Evolutionary conservation across 2,113 vertebrate genomes (phyloP), one percentile per base, ranked within the genome.

Genomic region (Lepus americanus): DNA sequence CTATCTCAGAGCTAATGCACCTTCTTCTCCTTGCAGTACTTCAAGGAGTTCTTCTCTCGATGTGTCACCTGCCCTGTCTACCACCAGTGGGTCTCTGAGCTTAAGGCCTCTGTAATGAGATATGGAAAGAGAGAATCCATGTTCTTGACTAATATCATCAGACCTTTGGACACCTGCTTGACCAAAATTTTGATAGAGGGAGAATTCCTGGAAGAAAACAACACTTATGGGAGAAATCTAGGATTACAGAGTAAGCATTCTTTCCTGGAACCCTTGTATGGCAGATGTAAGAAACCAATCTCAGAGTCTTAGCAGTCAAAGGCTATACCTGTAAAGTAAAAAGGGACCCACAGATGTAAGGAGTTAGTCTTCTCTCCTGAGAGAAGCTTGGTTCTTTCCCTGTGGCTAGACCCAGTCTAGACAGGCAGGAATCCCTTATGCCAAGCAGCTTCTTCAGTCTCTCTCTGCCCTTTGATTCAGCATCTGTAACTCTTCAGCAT

Each of bases 11-110:
- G 7, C 61, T 83, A 73, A 95, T 16, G 11, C 5, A 16, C 31
- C 36, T 88, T 49, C 72, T 23, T 69, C 84, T 92, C 33, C 14
- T 95, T 85, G 70, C 86, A 97, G 96, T 93, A 96, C 70, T 95
- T 96, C 44, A 63, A 95, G 33, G 84, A 96, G n/a, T 97, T 97
- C 70, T 96, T 96, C 83, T 95, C 92, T 89, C 79, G 83, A 63
- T 97, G 96, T 89, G 92, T 55, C 23, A 97, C 95, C 77, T 96
- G 96, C 87, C 96, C 95, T 25, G 94, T 97, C 63, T 97, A 95
- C 78, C 94, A 97, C 74, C 85, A 53, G 16, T 79, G 96, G 89
- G 95, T 96, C 49, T 91, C 95, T 78, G 73, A 95, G 36, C 96
- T 97, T 76, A 86, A 96, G 84, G 92, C 92, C 59, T 94, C 87